Conservation (phyloP, 1,140 invertebrate species). For the Cydia pomonella region DNA sequence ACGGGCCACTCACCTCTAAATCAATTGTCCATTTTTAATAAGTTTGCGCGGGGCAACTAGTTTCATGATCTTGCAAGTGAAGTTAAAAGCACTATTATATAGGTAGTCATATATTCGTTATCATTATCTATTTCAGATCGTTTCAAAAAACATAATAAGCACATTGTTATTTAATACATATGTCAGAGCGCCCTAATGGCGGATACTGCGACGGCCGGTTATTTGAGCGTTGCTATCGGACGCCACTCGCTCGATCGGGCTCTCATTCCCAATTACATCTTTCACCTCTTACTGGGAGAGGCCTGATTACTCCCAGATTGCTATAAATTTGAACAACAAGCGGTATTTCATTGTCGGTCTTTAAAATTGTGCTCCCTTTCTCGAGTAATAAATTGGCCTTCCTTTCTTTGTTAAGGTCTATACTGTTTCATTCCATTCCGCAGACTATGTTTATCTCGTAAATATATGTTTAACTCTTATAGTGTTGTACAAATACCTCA, state of each 20-base stretch:
- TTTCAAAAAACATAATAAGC: conserved; percentile 20
- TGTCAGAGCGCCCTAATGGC: conserved; percentile 34
- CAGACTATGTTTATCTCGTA: not conserved
- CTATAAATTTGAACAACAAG: conserved; percentile 77
- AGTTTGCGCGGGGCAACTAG: too few relatives aligned
- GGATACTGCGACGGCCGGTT: conserved; percentile 40
- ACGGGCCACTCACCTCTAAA: too few relatives aligned
- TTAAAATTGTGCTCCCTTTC: conserved; percentile 77
- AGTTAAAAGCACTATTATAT: too few relatives aligned
- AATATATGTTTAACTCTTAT: too few relatives aligned
- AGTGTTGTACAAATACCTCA: too few relatives aligned
- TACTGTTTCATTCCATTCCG: conserved; percentile 38
- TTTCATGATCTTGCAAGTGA: too few relatives aligned
- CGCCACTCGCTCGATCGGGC: conserved; percentile 58
- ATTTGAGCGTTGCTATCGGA: conserved; percentile 46
- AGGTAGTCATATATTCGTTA: not conserved
- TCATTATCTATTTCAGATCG: conserved; percentile 15
- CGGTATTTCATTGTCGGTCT: conserved; percentile 66
- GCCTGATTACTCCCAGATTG: conserved; percentile 71
- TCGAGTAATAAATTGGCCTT: conserved; percentile 75
- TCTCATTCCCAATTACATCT: conserved; percentile 67
- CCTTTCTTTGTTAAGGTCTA: conserved; percentile 62
- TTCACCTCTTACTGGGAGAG: conserved; percentile 64
- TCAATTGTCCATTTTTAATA: too few relatives aligned
- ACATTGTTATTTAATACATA: conserved; percentile 23